phyloP scores from a whole-genome alignment of 2,888 invertebrate species.

The Notocelia uddmanniana region DNA sequence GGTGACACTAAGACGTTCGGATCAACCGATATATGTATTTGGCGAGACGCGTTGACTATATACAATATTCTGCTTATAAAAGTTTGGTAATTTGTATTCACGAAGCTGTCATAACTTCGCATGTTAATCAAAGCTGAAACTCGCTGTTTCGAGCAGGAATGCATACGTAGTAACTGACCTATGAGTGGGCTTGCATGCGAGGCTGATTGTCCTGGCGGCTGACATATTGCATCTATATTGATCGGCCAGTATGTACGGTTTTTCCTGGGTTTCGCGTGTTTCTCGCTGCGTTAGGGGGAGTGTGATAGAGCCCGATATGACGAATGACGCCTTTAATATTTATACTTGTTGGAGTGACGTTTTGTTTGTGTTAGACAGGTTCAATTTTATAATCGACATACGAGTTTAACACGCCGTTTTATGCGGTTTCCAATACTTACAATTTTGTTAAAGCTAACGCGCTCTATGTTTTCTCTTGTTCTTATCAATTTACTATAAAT shows the following conservation, averaged over 20 bases:
- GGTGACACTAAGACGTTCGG: conserved; percentile 39
- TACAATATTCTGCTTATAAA: conserved; percentile 13
- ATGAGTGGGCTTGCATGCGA: conserved; percentile 73
- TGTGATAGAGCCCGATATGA: conserved; percentile 8
- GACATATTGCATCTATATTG: conserved; percentile 70
- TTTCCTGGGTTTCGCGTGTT: conserved; percentile 34
- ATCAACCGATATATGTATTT: conserved; percentile 31
- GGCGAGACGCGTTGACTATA: neutral
- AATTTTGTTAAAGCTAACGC: neutral
- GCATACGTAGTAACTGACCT: conserved; percentile 76
- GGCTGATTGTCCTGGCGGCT: conserved; percentile 60
- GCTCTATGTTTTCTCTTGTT: conserved; percentile 4
- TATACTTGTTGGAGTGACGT: conserved; percentile 4
- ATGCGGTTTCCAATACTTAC: conserved; percentile 22
- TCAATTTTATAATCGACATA: conserved; percentile 25
- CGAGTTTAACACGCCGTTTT: conserved; percentile 11
- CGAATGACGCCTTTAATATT: conserved; percentile 33
- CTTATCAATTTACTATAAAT: neutral
- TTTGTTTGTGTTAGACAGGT: conserved; percentile 26
- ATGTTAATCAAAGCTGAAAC: conserved; percentile 31
- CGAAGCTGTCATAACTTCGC: conserved; percentile 22
- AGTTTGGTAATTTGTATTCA: conserved; percentile 33
- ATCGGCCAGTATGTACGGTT: conserved; percentile 54
- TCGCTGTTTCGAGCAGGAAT: conserved; percentile 46
- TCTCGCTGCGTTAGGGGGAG: conserved; percentile 19